Conservation (phyloP, 2,113 vertebrate genomes). For the Poeciliopsis retropinna region DNA sequence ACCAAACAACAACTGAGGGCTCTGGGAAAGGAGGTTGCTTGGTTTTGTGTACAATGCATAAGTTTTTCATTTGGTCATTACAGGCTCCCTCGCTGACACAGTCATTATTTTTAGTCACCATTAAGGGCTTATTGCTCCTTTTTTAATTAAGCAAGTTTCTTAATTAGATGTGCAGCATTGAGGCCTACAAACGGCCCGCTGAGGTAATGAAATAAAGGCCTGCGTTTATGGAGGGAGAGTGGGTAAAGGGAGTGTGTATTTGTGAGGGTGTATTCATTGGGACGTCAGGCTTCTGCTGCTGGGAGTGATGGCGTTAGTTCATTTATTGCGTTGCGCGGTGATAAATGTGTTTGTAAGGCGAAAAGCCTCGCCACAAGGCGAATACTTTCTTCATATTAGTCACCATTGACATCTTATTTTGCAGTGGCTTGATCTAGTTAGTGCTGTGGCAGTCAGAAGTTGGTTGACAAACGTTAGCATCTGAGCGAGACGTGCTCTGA, state of each 20-base stretch:
- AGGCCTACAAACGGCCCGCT: conserved; percentile 61
- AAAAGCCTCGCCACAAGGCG: conserved; percentile 46
- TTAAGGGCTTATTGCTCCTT: conserved; percentile 73
- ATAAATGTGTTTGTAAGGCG: conserved; percentile 51
- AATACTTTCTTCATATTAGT: conserved; percentile 66
- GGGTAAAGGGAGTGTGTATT: conserved; percentile 37
- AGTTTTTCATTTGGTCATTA: conserved; percentile 74
- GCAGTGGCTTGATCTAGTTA: conserved; percentile 50
- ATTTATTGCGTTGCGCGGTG: conserved; percentile 46
- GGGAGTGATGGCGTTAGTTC: conserved; percentile 61
- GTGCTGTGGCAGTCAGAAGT: conserved; percentile 50
- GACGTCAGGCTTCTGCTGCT: conserved; percentile 17
- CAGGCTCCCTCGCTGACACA: conserved; percentile 56
- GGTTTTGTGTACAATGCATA: conserved; percentile 35
- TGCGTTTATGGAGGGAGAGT: conserved; percentile 52
- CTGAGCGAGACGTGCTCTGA: conserved; percentile 67
- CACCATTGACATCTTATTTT: conserved; percentile 65
- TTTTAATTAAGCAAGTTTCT: conserved; percentile 79
- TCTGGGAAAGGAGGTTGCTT: not conserved
- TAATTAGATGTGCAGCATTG: conserved; percentile 73
- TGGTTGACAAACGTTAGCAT: conserved; percentile 60
- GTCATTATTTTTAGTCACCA: conserved; percentile 70
- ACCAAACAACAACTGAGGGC: conserved; percentile 54
- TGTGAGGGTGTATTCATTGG: conserved; percentile 10
- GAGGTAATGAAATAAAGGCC: conserved; percentile 67